These are phyloP conservation scores for Drosophila nikananu DNA, from an alignment of 1,140 invertebrate species.

Conservation along the genomic window DNA sequence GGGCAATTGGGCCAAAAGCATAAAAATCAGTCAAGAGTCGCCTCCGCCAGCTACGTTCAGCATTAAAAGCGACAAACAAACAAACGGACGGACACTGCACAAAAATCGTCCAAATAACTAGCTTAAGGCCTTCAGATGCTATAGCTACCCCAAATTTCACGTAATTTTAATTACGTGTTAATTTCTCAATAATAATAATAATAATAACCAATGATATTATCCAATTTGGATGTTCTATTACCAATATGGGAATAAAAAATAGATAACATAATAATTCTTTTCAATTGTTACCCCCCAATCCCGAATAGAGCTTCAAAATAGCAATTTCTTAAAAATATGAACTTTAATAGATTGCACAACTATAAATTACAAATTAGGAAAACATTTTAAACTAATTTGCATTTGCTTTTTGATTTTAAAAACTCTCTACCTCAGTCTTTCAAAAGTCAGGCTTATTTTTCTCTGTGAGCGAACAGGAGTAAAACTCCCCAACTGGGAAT, in stretches of 20 bases:
- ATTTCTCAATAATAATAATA: no score
- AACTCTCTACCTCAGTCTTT: background rate
- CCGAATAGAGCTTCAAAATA: background rate
- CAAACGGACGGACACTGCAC: constrained; percentile 56
- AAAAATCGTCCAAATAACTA: constrained; percentile 7
- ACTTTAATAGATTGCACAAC: background rate
- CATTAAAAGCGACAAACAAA: constrained; percentile 84
- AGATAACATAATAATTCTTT: background rate
- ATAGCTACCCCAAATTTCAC: no score
- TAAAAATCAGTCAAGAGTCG: constrained; percentile 84
- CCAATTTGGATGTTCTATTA: background rate
- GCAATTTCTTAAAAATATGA: background rate
- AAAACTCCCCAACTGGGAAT: constrained; percentile 46
- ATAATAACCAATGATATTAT: background rate
- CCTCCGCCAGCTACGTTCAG: constrained; percentile 52
- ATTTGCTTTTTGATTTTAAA: no score
- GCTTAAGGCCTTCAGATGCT: no score
- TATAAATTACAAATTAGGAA: background rate
- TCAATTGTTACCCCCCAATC: background rate
- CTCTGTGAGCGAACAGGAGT: constrained; percentile 30
- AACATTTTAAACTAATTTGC: background rate
- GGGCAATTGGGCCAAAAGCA: constrained; percentile 83
- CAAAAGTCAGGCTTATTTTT: background rate
- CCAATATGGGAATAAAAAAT: background rate
- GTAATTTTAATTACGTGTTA: no score